Evolutionary conservation across 2,797 vertebrate genomes (phyloP), one percentile per base, ranked within the genome.

Genomic region (Gouania willdenowi): DNA sequence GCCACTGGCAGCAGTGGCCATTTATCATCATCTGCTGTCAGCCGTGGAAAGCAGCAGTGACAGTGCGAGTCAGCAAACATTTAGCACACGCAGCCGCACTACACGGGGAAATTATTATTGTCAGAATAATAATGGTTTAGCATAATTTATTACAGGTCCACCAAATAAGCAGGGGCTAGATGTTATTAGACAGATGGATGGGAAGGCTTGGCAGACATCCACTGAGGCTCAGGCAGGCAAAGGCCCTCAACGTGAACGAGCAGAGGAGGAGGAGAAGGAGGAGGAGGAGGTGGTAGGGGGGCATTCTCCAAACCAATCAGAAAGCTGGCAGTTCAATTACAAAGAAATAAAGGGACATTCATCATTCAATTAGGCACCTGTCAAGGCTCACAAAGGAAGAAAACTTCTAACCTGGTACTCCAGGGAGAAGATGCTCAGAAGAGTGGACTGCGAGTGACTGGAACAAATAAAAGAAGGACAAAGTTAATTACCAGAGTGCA

Each of bases 311-410:
- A 92, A 94, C 95, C 95, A 99, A 99, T 98, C 94, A 95, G 92
- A 93, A 91, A 93, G 92, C 94, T 98, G 96, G 94, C 96, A 98
- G 96, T 98, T 98, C 97, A 99, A 98, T 99, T 98, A 98, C 95
- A 98, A 95, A 97, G 94, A 97, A 98, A 99, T 98, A 99, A 99
- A 97, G 93, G 96, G 94, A 98, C 97, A 99, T 99, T 99, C 97
- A 99, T 99, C 97, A 98, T 99, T 98, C 97, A 98, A 99, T 99
- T 99, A 99, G 95, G 95, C 95, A 97, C 92, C 97, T 99, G 97
- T 99, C 97, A 98, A 89, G 91, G 92, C 93, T 93, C 94, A 99
- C 95, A 98, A 98, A 98, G 92, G 91, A 95, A 94, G 94, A 95
- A 98, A 99, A 98, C 93, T 98, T 99, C 95, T 95, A 97, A 98